Base-by-base conservation (phyloP, 2,888 invertebrate species). In the Drosophila fungiperda region DNA sequence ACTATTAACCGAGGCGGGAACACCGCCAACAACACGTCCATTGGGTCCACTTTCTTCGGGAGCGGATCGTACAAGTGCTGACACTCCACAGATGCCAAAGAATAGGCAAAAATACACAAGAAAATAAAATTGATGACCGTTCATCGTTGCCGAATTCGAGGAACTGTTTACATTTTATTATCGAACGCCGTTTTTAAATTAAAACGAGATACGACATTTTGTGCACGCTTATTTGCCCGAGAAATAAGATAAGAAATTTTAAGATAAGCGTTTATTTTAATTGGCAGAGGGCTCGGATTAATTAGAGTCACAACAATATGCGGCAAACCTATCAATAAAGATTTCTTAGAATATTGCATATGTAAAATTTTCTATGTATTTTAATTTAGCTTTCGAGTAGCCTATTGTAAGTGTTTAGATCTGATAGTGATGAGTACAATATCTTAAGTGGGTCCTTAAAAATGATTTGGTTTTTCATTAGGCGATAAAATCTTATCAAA, bases 21-120 rank as follows among this genome's bases (percentile, higher is more conserved):
- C 68, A 2, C 92, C 92, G 5, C 91, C 92, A 8, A 92, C 91
- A 9, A 92, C 76, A 8, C 92, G 87, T 12, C 89, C 90, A 61
- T 83, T 42, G 15, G 79, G 68, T 20, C 17, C 63, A 23, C 15
- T 6, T n/a, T 67, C 17, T 20, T 63, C 40, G 8, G 60, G 0
- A 9, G 40, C 12, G 7, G 74, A 15, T 20, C 49, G 17, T 0
- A 52, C 50, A 15, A 84, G 40, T 4, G 87, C 87, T 11, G 72
- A 82, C 20, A 66, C 70, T 36, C 64, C 38, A 32, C 70, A 71
- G 7, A 60, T 38, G 62, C 80, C 71, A 33, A 80, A 32, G 6
- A 80, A 42, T 35, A 67, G 68, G 38, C 55, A 45, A 4, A 20
- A 45, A 23, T 45, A 62, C 33, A 53, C 69, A 40, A 79, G 45